A percentile compares a stretch with the other conserved stretches of the same genome.
Conservation (phyloP, 2,797 vertebrate genomes). For the Pseudopleuronectes americanus region DNA sequence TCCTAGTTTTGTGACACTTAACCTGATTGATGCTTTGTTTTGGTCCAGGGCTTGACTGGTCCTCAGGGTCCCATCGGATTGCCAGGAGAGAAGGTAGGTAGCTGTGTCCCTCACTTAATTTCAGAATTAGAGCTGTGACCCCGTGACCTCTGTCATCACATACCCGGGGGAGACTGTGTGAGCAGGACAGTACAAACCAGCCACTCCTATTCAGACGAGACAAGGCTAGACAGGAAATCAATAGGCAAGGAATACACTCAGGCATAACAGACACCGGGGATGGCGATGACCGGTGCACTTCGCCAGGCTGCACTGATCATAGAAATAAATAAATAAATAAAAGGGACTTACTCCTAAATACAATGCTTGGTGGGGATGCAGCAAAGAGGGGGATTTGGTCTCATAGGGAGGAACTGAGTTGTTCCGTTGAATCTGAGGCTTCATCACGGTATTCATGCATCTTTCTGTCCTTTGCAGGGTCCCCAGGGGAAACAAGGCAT, state of each 20-base stretch:
- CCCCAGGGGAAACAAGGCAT: slow-evolving; percentile 89
- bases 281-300: slow-evolving; percentile 21
- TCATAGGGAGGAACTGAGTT: slow-evolving; percentile 10
- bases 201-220: slow-evolving; percentile 55
- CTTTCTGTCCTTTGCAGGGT: slow-evolving; percentile 81
- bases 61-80: slow-evolving; percentile 91
- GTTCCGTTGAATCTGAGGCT: slow-evolving; percentile 18
- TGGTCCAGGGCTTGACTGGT: slow-evolving; percentile 88
- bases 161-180: slow-evolving; percentile 38
- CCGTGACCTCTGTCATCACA: slow-evolving; percentile 62
- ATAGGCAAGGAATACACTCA: slow-evolving; percentile 69
- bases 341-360: slow-evolving; percentile 39
- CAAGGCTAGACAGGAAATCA: slow-evolving; percentile 72
- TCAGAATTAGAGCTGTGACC: slow-evolving; percentile 64
- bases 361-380: slow-evolving; percentile 28
- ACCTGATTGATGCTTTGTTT: slow-evolving; percentile 70
- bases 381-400: slow-evolving; percentile 29
- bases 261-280: slow-evolving; percentile 45
- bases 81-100: slow-evolving; percentile 93
- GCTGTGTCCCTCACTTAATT: slow-evolving; percentile 55
- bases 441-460: slow-evolving; percentile 26
- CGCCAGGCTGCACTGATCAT: slow-evolving; percentile 37
- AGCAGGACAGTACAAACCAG: slow-evolving; percentile 32
- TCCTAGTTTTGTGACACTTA: slow-evolving; percentile 45
- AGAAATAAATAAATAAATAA: slow-evolving; percentile 40